Evolutionary conservation across 2,113 vertebrate species (phyloP).

Genomic region (Rhynchomys soricoides): DNA sequence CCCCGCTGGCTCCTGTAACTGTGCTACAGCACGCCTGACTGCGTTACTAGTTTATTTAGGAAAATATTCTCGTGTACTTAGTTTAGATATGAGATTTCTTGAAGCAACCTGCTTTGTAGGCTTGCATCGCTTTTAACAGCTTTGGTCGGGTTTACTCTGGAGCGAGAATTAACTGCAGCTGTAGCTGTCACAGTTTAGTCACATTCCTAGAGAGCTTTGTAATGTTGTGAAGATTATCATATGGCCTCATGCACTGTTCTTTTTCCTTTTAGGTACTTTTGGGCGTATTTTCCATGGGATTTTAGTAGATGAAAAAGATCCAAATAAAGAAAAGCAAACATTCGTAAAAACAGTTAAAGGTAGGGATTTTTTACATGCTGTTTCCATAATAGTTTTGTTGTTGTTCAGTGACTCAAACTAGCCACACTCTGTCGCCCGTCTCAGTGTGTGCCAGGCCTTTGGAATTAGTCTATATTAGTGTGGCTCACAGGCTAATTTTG

Average conservation of each 20-base stretch:
- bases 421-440: constrained; percentile 6
- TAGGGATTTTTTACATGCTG: constrained; percentile 75
- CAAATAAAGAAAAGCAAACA: constrained; percentile 95
- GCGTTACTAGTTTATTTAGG: constrained; percentile 26
- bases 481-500: not conserved
- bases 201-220: not conserved
- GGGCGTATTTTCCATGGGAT: constrained; percentile 98
- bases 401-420: not conserved
- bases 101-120: constrained; percentile 39
- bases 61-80: constrained; percentile 20
- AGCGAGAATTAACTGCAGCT: not conserved
- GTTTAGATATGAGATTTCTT: not conserved
- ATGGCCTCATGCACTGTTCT: constrained; percentile 58
- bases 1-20: not conserved
- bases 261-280: constrained; percentile 93
- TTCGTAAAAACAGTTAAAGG: constrained; percentile 99
- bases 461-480: not conserved
- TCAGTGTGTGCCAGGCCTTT: not conserved
- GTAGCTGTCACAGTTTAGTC: not conserved
- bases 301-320: constrained; percentile 97
- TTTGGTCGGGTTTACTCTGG: not conserved
- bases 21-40: not conserved
- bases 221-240: not conserved
- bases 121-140: constrained; percentile 7
- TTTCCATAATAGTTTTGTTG: not conserved